Evolutionary conservation across 2,113 vertebrate species (phyloP), one percentile per base, ranked within the genome.

Genomic region (Microcebus tavaratra): DNA sequence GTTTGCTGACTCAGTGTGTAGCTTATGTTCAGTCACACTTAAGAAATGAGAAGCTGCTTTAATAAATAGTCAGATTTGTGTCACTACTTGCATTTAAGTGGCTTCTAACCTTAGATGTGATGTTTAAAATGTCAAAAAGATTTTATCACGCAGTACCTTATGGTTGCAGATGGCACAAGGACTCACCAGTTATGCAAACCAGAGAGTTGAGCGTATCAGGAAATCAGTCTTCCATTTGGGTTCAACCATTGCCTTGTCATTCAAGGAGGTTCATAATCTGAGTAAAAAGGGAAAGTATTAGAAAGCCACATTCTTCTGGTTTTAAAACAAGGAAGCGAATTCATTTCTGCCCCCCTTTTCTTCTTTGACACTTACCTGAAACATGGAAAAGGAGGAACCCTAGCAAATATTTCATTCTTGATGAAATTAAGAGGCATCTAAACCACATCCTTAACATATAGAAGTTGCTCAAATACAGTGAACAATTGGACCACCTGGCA

Each of bases 51-150:
- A 67, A 82, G 21, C 78, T 9, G 25, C 25, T 76, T 79, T 59
- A 59, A 82, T 73, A 36, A 79, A 91, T 31, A 93, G 68, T 85
- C 72, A 84, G 34, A 76, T 78, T 34, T 63, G 23, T 70, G 48
- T 57, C 45, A 83, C 78, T 53, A 14, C 27, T 78, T 93, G 83
- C 42, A 65, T 50, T 36, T 45, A 48, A 68, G 81, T 78, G 27
- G n/a, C 81, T 75, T 90, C 88, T 45, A 17, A 83, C 2, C 63
- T 70, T 61, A 36, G 25, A 48, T 17, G 6, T 45, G 25, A 61
- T 63, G 15, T 39, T 95, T 93, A 81, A 93, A 84, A 85, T 55
- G 39, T 63, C 63, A 86, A n/a, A 88, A 76, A 67, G 27, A 79
- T 42, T 73, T 88, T 57, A 50, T 57, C 63, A 73, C 48, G 23